Conservation (phyloP, 2,113 vertebrate species). For the Dryoscopus gambensis region DNA sequence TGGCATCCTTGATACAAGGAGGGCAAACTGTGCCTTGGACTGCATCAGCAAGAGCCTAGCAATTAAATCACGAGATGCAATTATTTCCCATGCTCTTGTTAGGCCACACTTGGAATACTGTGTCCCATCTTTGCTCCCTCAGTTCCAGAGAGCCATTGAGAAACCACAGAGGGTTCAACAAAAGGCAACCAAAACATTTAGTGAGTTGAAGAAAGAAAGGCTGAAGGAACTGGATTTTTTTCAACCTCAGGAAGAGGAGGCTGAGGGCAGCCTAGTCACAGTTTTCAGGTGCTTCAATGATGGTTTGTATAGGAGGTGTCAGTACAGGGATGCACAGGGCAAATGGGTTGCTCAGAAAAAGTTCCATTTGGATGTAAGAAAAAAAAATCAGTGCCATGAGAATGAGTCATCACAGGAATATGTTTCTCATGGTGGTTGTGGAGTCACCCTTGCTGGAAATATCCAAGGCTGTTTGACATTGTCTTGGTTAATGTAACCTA, state of each 20-base stretch:
- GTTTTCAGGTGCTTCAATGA: neutral
- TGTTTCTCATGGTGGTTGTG: neutral
- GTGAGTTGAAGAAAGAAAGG: neutral
- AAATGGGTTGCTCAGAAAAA: neutral
- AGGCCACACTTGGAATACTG: neutral
- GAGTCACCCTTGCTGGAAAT: neutral
- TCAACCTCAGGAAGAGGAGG: neutral
- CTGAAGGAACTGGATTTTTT: neutral
- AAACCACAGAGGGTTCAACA: neutral
- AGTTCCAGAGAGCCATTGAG: neutral
- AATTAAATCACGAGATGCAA: neutral
- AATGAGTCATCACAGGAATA: neutral
- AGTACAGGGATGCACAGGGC: neutral
- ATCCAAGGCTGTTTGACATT: neutral
- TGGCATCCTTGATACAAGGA: neutral
- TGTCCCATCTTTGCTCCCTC: neutral
- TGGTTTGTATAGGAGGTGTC: neutral
- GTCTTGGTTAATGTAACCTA: neutral
- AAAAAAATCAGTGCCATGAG: neutral
- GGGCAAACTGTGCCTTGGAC: neutral
- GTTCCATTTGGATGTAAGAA: neutral
- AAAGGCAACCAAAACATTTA: neutral
- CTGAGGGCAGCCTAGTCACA: neutral
- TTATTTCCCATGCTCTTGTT: neutral
- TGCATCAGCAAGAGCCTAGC: fast-evolving